Percentiles rank a stretch among this genome's conserved stretches.
Conservation (phyloP, 2,888 invertebrate genomes). For the Athripsodes cinereus region DNA sequence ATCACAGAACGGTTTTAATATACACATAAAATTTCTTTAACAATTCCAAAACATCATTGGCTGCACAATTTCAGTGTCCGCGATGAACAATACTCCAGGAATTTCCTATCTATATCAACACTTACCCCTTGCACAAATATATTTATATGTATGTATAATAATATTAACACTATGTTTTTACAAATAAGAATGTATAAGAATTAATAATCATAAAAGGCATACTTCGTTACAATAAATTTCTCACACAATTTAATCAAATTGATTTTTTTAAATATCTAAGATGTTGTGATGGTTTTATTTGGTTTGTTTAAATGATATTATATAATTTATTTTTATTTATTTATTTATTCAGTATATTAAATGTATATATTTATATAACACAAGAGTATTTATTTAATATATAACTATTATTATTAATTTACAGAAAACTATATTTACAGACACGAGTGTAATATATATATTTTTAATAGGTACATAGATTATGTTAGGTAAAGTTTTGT, state of each 20-base stretch:
- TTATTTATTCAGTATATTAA: neutral
- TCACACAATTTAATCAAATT: neutral
- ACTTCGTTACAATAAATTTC: neutral
- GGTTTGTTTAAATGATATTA: neutral
- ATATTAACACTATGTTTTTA: neutral
- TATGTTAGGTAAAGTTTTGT: neutral
- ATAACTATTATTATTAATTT: neutral
- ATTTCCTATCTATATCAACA: no score
- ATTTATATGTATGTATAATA: no score
- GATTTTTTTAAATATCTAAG: neutral
- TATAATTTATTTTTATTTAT: neutral
- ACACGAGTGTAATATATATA: neutral
- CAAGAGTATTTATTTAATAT: neutral
- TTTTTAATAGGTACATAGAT: neutral
- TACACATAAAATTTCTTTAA: slow-evolving; percentile 16
- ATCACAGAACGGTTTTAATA: slow-evolving; percentile 56
- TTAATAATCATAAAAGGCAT: neutral
- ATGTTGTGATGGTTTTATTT: neutral
- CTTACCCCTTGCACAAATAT: no score
- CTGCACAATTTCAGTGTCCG: no score
- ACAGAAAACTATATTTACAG: neutral
- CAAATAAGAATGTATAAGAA: neutral
- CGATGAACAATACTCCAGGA: no score
- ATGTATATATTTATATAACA: neutral
- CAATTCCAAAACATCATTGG: slow-evolving; percentile 2